Evolutionary conservation across 2,888 invertebrate genomes (phyloP), one percentile per base, ranked within the genome.

Genomic region (Conus canariensis): DNA sequence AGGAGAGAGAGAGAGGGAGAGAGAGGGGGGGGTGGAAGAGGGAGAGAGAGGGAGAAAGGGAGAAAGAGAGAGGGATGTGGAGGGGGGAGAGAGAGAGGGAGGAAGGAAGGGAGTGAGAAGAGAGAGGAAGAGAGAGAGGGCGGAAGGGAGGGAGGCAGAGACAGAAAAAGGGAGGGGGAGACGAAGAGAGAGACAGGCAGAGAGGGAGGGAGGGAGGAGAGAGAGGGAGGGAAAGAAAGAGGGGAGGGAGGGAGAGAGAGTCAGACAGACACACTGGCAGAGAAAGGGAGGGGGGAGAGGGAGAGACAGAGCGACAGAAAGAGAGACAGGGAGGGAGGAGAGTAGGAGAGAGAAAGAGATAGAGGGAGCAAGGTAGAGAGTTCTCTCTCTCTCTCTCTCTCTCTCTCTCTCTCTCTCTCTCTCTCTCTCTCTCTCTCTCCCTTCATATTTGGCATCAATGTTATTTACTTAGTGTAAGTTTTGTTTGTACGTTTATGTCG

Each of bases 51-150:
- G 4, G 64, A 64, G 70, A 70, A 8, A 70, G 22, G 19, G 70
- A 70, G 70, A 70, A 19, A 70, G 70, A 70, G 70, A 70, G 70
- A 70, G 70, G 19, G 5, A 22, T 8, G 22, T 8, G 22, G n/a
- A 70, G 70, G 19, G 70, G n/a, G 22, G 70, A 74, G 9, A n/a
- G n/a, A 5, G 6, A 2, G 3, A 0, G 9, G 10, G n/a, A 89
- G 74, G 19, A 10, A 56, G 70, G 56, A n/a, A 85, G 58, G 70
- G 70, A 89, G 85, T 70, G 70, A 89, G 89, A 2, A 89, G 89
- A 83, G 74, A 83, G 30, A 85, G 45, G 59, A 85, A 89, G 77
- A 89, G 88, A 88, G 19, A 77, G 88, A 60, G 70, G 70, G 70
- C 8, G 70, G 22, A 60, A 59, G 60, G 3, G 85, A 59, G 85